Percentiles rank a stretch among this genome's conserved stretches.
phyloP scores from a whole-genome alignment of 2,113 vertebrate species.

The Solea senegalensis region DNA sequence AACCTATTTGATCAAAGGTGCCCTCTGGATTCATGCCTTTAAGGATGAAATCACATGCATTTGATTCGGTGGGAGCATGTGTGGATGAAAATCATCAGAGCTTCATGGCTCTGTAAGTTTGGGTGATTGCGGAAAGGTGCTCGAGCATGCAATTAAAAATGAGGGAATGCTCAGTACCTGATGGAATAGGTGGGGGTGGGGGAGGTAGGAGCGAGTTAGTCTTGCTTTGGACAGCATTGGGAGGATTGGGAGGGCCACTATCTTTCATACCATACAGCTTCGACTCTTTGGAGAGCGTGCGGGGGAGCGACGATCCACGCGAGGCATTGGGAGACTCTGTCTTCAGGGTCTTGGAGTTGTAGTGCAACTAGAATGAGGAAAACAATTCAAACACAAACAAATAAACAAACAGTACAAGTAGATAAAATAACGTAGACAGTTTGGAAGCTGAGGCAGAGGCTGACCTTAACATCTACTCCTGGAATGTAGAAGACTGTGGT shows the following conservation, averaged over 20 bases:
- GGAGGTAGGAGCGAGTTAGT: slow-evolving; percentile 95
- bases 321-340: slow-evolving; percentile 95
- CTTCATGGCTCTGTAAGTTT: slow-evolving; percentile 19
- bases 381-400: neutral
- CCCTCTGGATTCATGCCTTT: slow-evolving; percentile 24
- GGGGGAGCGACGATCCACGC: slow-evolving; percentile 95
- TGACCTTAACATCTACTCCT: slow-evolving; percentile 97
- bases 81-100: slow-evolving; percentile 29
- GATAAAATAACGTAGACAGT: neutral
- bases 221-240: slow-evolving; percentile 89
- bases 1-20: slow-evolving; percentile 35
- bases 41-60: slow-evolving; percentile 34
- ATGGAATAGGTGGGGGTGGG: slow-evolving; percentile 93
- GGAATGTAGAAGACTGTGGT: slow-evolving; percentile 99
- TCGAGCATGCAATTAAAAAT: slow-evolving; percentile 67
- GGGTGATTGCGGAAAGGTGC: slow-evolving; percentile 23
- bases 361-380: slow-evolving; percentile 86
- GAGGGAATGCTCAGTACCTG: slow-evolving; percentile 87
- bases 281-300: slow-evolving; percentile 98
- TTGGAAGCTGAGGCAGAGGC: slow-evolving; percentile 30
- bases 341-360: slow-evolving; percentile 98
- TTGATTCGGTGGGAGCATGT: slow-evolving; percentile 9
- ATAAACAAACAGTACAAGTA: neutral
- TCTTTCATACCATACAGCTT: slow-evolving; percentile 99
- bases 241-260: slow-evolving; percentile 79